Evolutionary conservation across 1,140 invertebrate species (phyloP).

Genomic region (Helicoverpa armigera): DNA sequence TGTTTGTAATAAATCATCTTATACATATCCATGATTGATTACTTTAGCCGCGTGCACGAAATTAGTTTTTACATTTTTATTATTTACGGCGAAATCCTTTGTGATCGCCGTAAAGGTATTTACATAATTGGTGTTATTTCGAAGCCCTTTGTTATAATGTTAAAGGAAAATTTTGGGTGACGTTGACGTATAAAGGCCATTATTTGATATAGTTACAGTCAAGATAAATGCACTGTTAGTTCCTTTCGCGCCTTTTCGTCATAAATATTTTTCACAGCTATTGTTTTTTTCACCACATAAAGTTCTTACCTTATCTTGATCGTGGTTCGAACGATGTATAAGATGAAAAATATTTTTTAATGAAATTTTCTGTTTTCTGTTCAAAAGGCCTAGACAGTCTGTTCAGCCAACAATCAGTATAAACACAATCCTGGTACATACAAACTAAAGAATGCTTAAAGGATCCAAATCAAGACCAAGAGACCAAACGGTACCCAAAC

Average conservation of each 20-base stretch:
- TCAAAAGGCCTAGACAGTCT: no score
- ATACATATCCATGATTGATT: slow-evolving; percentile 64
- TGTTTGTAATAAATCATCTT: slow-evolving; percentile 61
- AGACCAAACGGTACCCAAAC: no score
- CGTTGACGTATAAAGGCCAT: slow-evolving; percentile 39
- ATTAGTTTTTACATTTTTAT: slow-evolving; percentile 51
- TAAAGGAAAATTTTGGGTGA: slow-evolving; percentile 40
- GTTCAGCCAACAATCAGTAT: no score
- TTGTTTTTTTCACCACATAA: neutral
- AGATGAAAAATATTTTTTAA: no score
- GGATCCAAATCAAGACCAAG: neutral
- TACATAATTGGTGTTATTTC: slow-evolving; percentile 51
- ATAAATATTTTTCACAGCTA: neutral
- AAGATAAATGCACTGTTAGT: slow-evolving; percentile 27
- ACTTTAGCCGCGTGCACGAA: slow-evolving; percentile 56
- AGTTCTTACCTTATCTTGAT: no score
- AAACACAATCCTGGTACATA: no score
- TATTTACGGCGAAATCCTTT: slow-evolving; percentile 40
- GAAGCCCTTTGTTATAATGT: slow-evolving; percentile 44
- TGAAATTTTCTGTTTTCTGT: no score
- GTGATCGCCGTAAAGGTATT: slow-evolving; percentile 47
- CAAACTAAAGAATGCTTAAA: neutral
- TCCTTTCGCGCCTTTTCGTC: slow-evolving; percentile 15
- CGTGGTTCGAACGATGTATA: no score
- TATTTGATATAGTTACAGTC: slow-evolving; percentile 42